These are phyloP conservation scores for Paracanthobrama guichenoti DNA, from an alignment of 2,113 vertebrate species.

Conservation along the genomic window DNA sequence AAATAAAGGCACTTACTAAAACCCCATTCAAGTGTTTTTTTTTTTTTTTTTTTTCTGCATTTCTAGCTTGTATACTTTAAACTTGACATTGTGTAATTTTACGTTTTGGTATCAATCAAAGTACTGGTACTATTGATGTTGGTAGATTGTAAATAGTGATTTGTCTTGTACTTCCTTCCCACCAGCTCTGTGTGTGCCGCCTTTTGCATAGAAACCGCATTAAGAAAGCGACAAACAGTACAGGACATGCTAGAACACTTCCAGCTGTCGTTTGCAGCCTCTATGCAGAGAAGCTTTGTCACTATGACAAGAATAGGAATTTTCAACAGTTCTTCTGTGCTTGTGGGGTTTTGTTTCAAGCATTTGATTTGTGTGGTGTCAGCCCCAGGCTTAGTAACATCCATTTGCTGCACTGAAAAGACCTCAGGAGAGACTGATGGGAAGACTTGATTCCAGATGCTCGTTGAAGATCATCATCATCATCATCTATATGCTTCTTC, in stretches of 20 bases:
- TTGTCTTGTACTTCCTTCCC: constrained; percentile 8
- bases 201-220: constrained; percentile 7
- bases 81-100: neutral
- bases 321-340: constrained; percentile 29
- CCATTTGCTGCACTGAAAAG: constrained; percentile 29
- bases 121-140: neutral
- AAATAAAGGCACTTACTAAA: no score
- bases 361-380: constrained; percentile 39
- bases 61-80: no score
- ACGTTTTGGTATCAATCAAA: neutral
- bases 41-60: no score
- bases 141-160: neutral
- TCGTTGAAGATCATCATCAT: constrained; percentile 46
- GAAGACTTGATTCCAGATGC: constrained; percentile 44
- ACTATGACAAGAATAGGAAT: neutral
- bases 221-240: neutral
- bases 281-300: constrained; percentile 4
- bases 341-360: constrained; percentile 27
- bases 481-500: constrained; percentile 34
- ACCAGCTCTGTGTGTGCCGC: neutral
- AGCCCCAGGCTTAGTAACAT: constrained; percentile 16
- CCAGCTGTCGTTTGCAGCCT: constrained; percentile 3
- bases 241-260: constrained; percentile 15
- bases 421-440: constrained; percentile 41
- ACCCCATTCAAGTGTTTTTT: no score